Conservation (phyloP, 2,797 vertebrate genomes). For the Kryptopterus vitreolus region DNA sequence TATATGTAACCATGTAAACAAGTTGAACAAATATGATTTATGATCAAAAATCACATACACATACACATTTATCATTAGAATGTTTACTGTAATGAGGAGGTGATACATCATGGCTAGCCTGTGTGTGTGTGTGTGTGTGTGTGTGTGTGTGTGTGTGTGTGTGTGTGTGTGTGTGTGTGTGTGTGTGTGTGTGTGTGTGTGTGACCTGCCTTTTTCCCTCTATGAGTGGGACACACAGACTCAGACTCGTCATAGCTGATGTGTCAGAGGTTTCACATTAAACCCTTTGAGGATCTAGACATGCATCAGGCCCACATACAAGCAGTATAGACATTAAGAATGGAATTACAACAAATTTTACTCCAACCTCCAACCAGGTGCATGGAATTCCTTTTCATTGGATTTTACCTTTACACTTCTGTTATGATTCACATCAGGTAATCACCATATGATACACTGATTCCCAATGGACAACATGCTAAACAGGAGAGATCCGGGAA, state of each 20-base stretch:
- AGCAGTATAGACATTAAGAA: background rate
- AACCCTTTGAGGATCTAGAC: constrained; percentile 28
- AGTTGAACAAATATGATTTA: background rate
- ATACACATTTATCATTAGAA: constrained; percentile 14
- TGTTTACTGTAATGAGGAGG: constrained; percentile 8
- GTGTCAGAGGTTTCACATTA: constrained; percentile 50
- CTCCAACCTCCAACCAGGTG: constrained; percentile 5
- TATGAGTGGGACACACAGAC: constrained; percentile 55
- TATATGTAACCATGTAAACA: background rate
- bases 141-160: constrained; percentile 57
- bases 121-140: constrained; percentile 52
- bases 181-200: constrained; percentile 40
- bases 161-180: constrained; percentile 56
- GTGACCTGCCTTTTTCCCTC: constrained; percentile 55
- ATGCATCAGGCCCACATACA: constrained; percentile 18
- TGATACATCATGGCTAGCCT: constrained; percentile 46
- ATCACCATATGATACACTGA: background rate
- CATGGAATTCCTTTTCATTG: background rate
- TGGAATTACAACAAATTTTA: constrained; percentile 35
- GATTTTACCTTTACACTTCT: background rate
- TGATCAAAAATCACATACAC: background rate
- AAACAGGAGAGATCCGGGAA: background rate
- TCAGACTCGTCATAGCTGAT: constrained; percentile 51
- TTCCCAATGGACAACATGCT: background rate
- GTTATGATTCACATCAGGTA: constrained; percentile 23